Conservation (phyloP, 2,888 invertebrate species). For the Tipula vernalis region DNA sequence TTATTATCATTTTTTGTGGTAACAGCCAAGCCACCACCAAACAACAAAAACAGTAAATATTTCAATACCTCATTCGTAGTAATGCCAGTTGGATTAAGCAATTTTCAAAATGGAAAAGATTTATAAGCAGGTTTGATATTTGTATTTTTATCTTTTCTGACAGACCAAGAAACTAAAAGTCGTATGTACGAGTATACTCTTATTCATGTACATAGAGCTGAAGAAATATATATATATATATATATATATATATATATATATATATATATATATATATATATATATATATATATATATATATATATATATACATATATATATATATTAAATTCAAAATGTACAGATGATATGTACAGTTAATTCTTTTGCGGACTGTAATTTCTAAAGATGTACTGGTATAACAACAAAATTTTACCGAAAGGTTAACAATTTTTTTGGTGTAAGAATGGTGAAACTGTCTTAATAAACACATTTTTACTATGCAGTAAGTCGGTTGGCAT, state of each 20-base stretch:
- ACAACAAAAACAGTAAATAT: neutral
- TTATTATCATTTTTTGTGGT: neutral
- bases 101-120: neutral
- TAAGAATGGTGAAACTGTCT: neutral
- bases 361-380: neutral
- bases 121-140: neutral
- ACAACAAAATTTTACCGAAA: neutral
- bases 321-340: neutral
- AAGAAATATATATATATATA: too few species aligned
- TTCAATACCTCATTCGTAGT: neutral
- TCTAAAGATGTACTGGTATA: neutral
- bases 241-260: too few species aligned
- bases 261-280: too few species aligned
- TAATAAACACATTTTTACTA: too few species aligned
- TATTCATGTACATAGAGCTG: neutral
- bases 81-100: conserved; percentile 4
- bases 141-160: neutral
- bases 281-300: too few species aligned
- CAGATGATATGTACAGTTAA: neutral
- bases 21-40: neutral
- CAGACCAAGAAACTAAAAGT: neutral
- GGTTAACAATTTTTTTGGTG: neutral
- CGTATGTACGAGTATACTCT: neutral
- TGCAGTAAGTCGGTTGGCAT: neutral
- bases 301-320: too few species aligned